phyloP scores from a whole-genome alignment of 2,888 invertebrate species.

The Timandra comae region DNA sequence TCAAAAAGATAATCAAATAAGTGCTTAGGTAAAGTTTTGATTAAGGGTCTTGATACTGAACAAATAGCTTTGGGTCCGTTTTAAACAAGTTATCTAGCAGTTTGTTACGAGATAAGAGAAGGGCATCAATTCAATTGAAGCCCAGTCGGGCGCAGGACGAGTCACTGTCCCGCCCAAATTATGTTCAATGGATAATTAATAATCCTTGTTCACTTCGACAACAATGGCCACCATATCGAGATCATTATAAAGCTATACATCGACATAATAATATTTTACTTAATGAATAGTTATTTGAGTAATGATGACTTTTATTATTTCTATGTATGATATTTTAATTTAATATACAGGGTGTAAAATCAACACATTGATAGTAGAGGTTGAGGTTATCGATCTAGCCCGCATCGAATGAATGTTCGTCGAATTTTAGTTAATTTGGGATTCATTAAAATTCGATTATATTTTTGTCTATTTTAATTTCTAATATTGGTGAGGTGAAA shows the following conservation, averaged over 20 bases:
- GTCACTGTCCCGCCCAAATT: slow-evolving; percentile 65
- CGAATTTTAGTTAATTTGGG: no score
- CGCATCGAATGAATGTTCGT: no score
- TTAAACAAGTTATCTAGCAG: slow-evolving; percentile 14
- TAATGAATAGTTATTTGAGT: slow-evolving; percentile 20
- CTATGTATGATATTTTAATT: no score
- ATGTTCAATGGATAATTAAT: slow-evolving; percentile 76
- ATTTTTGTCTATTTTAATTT: no score
- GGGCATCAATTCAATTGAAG: slow-evolving; percentile 47
- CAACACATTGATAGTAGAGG: no score
- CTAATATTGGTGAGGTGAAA: no score
- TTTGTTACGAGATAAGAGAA: slow-evolving; percentile 32
- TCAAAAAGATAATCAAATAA: neutral
- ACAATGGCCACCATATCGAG: slow-evolving; percentile 56
- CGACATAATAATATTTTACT: slow-evolving; percentile 15
- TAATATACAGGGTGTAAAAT: no score
- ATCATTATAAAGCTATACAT: slow-evolving; percentile 48
- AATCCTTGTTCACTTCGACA: slow-evolving; percentile 60
- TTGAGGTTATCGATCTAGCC: no score
- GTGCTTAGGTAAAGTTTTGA: no score
- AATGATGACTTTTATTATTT: no score
- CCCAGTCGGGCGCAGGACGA: slow-evolving; percentile 47
- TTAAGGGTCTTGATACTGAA: neutral
- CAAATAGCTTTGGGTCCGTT: slow-evolving; percentile 4
- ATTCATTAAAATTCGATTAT: no score